Conservation (phyloP, 2,888 invertebrate genomes). For the Nomada goodeniana region DNA sequence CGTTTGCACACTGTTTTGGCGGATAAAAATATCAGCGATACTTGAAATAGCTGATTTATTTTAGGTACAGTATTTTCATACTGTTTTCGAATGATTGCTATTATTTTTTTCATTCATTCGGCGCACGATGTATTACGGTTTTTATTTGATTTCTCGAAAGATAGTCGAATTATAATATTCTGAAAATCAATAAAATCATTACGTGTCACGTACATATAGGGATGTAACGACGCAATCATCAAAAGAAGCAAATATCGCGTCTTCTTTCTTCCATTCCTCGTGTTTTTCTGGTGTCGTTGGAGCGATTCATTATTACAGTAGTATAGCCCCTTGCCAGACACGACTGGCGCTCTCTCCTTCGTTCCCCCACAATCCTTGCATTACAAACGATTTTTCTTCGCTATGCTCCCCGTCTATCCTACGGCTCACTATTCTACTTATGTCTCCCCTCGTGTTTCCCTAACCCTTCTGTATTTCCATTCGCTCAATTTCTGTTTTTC, state of each 20-base stretch:
- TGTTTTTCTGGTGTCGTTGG: slow-evolving; percentile 45
- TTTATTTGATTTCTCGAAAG: no score
- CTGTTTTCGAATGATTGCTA: slow-evolving; percentile 7
- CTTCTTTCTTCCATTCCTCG: slow-evolving; percentile 9
- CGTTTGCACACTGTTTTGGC: not conserved
- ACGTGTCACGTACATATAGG: not conserved
- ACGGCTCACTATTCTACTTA: not conserved
- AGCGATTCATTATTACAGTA: slow-evolving; percentile 77
- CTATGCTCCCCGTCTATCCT: slow-evolving; percentile 2
- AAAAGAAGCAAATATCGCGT: slow-evolving; percentile 1
- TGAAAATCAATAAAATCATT: no score
- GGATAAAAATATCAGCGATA: not conserved
- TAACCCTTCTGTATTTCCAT: slow-evolving; percentile 7
- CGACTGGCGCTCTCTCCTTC: slow-evolving; percentile 70
- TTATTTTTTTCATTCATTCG: no score
- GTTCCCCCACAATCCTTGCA: slow-evolving; percentile 33
- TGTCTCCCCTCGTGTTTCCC: not conserved
- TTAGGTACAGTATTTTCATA: not conserved
- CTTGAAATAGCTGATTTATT: not conserved
- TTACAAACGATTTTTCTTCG: slow-evolving; percentile 43
- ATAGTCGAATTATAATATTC: no score
- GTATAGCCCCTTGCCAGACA: slow-evolving; percentile 73
- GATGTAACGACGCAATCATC: no score
- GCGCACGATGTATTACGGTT: no score
- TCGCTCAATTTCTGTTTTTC: slow-evolving; percentile 2